Evolutionary conservation across 2,888 invertebrate genomes (phyloP).

Genomic region (Masnerella sp.): DNA sequence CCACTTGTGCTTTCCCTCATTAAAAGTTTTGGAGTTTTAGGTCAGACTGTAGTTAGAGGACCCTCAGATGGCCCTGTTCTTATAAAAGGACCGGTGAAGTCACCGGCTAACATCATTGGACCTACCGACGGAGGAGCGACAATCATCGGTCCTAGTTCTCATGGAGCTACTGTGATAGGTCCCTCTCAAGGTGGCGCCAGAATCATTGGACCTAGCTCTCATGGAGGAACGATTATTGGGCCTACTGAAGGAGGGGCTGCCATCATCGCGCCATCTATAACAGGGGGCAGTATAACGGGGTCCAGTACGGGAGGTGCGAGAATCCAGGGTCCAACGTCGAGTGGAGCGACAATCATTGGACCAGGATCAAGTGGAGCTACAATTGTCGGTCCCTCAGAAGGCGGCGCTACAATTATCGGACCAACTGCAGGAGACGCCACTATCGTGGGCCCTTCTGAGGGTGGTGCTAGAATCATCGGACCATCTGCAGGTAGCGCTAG

Average conservation of each 20-base stretch:
- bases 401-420: neutral
- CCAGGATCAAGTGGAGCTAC: neutral
- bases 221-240: conserved; percentile 37
- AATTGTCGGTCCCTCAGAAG: neutral
- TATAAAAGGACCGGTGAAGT: conserved; percentile 53
- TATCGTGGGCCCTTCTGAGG: conserved; percentile 59
- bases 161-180: conserved; percentile 12
- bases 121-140: conserved; percentile 16
- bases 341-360: conserved; percentile 3
- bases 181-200: conserved; percentile 8
- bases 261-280: conserved; percentile 1
- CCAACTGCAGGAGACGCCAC: conserved; percentile 32
- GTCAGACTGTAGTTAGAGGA: conserved; percentile 45
- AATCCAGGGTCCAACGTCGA: neutral
- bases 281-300: conserved; percentile 1
- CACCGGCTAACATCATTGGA: conserved; percentile 34
- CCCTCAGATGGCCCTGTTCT: conserved; percentile 63
- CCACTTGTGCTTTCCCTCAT: conserved; percentile 32
- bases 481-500: conserved; percentile 23
- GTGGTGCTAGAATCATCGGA: conserved; percentile 61
- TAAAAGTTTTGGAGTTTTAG: conserved; percentile 53
- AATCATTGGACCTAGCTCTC: conserved; percentile 14
- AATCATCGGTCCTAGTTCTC: conserved; percentile 28
- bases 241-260: conserved; percentile 2
- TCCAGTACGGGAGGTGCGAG: neutral